phyloP scores from a whole-genome alignment of 2,113 vertebrate genomes.

The Glareola pratincola region DNA sequence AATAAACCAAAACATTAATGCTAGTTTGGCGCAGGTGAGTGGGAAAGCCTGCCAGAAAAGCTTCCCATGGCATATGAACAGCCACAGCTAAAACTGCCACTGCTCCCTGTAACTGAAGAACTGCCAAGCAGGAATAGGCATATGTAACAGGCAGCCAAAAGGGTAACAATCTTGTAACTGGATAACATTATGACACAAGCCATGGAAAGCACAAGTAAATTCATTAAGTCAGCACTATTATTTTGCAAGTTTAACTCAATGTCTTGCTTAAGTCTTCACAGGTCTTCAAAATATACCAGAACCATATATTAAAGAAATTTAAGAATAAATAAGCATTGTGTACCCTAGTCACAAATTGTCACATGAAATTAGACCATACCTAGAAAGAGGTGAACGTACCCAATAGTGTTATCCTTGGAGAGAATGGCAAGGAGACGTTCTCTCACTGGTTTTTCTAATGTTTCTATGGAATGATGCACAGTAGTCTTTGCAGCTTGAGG shows the following conservation, averaged over 20 bases:
- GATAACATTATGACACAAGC: neutral
- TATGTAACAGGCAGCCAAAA: neutral
- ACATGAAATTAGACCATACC: neutral
- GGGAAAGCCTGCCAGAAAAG: neutral
- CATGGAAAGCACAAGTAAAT: neutral
- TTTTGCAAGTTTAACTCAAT: neutral
- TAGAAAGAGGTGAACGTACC: slow-evolving; percentile 71
- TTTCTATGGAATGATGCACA: slow-evolving; percentile 76
- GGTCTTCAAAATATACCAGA: neutral
- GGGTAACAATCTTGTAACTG: neutral
- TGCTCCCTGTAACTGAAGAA: neutral
- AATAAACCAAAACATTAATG: neutral
- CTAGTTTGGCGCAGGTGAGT: neutral
- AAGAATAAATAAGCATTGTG: neutral
- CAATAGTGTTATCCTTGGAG: slow-evolving; percentile 81
- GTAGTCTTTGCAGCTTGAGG: slow-evolving; percentile 76
- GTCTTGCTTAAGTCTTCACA: neutral
- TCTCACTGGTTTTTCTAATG: slow-evolving; percentile 80
- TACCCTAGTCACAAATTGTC: neutral
- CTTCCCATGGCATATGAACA: neutral
- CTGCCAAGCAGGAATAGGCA: neutral
- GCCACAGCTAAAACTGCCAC: neutral
- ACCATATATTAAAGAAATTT: neutral
- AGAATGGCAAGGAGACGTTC: slow-evolving; percentile 86
- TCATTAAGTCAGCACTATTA: neutral